phyloP scores from a whole-genome alignment of 2,888 invertebrate species.

The Rhodophaea formosa region DNA sequence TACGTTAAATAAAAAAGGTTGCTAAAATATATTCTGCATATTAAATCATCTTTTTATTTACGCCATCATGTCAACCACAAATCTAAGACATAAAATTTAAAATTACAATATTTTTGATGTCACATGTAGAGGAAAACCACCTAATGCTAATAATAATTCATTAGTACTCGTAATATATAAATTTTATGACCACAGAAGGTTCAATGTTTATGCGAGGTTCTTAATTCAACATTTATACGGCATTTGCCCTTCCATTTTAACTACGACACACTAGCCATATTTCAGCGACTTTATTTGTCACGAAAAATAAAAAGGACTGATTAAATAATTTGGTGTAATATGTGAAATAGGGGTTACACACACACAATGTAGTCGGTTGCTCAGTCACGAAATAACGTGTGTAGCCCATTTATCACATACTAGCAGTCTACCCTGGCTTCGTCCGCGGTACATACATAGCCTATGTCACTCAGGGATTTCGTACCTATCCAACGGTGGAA shows the following conservation, averaged over 20 bases:
- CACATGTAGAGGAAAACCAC: constrained; percentile 14
- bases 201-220: constrained; percentile 1
- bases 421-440: too few species aligned
- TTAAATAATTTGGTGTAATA: too few species aligned
- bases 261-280: not conserved
- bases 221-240: not conserved
- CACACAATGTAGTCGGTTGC: too few species aligned
- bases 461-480: too few species aligned
- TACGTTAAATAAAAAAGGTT: too few species aligned
- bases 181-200: constrained; percentile 4
- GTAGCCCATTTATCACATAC: too few species aligned
- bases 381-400: too few species aligned
- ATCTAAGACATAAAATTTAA: constrained; percentile 6
- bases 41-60: not conserved
- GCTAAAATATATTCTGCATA: not conserved
- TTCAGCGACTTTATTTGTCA: too few species aligned
- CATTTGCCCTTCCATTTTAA: not conserved
- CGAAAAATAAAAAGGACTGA: too few species aligned
- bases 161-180: constrained; percentile 13
- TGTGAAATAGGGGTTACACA: too few species aligned
- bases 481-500: too few species aligned
- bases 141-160: constrained; percentile 2
- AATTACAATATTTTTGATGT: constrained; percentile 3
- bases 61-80: constrained; percentile 2
- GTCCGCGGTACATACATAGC: too few species aligned